Percentiles rank a stretch among this genome's conserved stretches.
Conservation (phyloP, 2,888 invertebrate genomes). For the Napeogenes sylphis region DNA sequence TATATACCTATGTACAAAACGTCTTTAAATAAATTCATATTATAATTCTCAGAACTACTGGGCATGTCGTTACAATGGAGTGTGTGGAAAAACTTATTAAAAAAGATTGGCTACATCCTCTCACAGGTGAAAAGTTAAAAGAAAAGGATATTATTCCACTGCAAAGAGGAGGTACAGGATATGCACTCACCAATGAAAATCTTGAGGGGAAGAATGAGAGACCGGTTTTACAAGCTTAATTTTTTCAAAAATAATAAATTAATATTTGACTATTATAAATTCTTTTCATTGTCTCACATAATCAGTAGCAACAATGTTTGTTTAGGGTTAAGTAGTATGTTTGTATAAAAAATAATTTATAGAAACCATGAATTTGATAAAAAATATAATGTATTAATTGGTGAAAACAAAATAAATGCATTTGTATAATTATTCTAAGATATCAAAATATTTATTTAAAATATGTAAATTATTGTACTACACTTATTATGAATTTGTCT, state of each 20-base stretch:
- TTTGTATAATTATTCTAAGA: background rate
- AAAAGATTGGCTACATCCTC: slow-evolving; percentile 97
- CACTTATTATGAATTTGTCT: slow-evolving; percentile 20
- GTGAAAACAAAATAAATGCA: slow-evolving; percentile 2
- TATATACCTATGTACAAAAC: too few relatives aligned
- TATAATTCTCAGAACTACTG: slow-evolving; percentile 78
- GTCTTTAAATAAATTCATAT: too few relatives aligned
- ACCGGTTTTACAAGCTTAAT: slow-evolving; percentile 88
- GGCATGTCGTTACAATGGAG: slow-evolving; percentile 96
- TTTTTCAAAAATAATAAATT: slow-evolving; percentile 5
- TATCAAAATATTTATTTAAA: slow-evolving; percentile 20
- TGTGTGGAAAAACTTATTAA: slow-evolving; percentile 97
- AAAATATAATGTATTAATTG: too few relatives aligned
- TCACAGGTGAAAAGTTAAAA: slow-evolving; percentile 88
- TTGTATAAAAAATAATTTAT: too few relatives aligned
- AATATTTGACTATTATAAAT: too few relatives aligned
- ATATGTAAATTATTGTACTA: slow-evolving; percentile 25
- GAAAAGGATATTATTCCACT: slow-evolving; percentile 95
- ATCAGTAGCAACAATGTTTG: too few relatives aligned
- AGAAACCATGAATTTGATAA: too few relatives aligned
- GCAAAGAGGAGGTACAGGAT: slow-evolving; percentile 97
- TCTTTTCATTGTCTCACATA: too few relatives aligned
- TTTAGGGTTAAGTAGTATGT: too few relatives aligned
- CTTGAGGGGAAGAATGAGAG: slow-evolving; percentile 89
- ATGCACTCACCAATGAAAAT: slow-evolving; percentile 89